phyloP scores from a whole-genome alignment of 2,113 vertebrate genomes.

The Litocranius walleri region DNA sequence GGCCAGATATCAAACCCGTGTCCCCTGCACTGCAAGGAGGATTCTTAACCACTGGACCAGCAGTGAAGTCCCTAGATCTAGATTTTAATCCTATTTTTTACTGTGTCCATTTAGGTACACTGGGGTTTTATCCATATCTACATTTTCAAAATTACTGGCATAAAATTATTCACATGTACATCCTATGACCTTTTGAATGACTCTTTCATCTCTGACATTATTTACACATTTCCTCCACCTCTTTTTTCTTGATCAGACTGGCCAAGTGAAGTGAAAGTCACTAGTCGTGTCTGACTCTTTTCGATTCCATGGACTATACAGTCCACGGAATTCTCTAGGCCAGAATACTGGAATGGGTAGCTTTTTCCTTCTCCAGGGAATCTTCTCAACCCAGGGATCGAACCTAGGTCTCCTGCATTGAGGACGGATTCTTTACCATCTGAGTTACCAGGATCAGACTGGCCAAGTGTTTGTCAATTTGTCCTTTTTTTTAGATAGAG shows the following conservation, averaged over 20 bases:
- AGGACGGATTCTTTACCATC: neutral
- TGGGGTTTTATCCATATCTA: neutral
- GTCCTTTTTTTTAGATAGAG: neutral
- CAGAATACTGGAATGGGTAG: neutral
- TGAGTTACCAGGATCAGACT: neutral
- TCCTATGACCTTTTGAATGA: neutral
- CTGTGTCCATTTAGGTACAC: neutral
- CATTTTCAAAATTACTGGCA: neutral
- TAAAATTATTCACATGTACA: neutral
- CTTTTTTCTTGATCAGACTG: neutral
- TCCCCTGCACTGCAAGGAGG: neutral
- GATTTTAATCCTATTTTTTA: neutral
- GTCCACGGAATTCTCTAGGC: neutral
- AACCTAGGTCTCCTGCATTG: neutral
- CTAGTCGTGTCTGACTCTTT: accelerated
- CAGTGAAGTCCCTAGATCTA: neutral
- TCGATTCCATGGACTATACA: neutral
- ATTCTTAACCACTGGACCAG: neutral
- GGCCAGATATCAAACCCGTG: accelerated
- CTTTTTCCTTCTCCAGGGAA: neutral
- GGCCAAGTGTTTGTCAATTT: neutral
- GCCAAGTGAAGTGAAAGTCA: neutral
- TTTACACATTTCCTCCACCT: neutral
- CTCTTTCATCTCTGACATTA: neutral
- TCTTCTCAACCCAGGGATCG: neutral